Conservation (phyloP, 2,797 vertebrate genomes). For the Gobionotothen gibberifrons region DNA sequence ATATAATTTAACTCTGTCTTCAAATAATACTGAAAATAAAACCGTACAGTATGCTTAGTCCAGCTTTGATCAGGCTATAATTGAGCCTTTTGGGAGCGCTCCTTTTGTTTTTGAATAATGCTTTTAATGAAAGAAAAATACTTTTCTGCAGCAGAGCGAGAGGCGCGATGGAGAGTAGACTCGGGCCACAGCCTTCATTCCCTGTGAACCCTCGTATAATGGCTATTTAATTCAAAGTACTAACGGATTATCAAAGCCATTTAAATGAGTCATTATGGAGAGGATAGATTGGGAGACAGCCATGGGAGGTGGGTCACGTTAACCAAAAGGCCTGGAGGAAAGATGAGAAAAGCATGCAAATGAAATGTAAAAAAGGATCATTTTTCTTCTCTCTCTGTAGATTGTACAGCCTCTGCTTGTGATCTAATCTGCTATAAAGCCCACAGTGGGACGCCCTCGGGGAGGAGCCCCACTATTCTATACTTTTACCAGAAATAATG, state of each 20-base stretch:
- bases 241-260: constrained; percentile 77
- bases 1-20: neutral
- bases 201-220: constrained; percentile 65
- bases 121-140: constrained; percentile 25
- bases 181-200: constrained; percentile 41
- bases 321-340: constrained; percentile 60
- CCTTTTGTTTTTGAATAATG: constrained; percentile 24
- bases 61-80: neutral
- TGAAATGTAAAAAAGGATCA: constrained; percentile 63
- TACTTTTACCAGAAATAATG: constrained; percentile 72
- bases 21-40: neutral
- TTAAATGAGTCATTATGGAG: constrained; percentile 80
- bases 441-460: constrained; percentile 41
- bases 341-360: constrained; percentile 72
- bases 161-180: constrained; percentile 15
- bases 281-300: constrained; percentile 67
- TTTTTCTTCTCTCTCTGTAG: constrained; percentile 51
- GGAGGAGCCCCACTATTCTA: constrained; percentile 48
- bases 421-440: constrained; percentile 74
- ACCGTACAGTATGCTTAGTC: neutral
- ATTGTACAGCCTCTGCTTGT: constrained; percentile 59
- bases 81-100: neutral
- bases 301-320: constrained; percentile 64
- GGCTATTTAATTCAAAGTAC: constrained; percentile 73
- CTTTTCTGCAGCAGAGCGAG: constrained; percentile 13